A percentile compares a stretch with the other conserved stretches of the same genome.
phyloP scores from a whole-genome alignment of 2,113 vertebrate genomes.

The Ptilorrhoa leucosticta region DNA sequence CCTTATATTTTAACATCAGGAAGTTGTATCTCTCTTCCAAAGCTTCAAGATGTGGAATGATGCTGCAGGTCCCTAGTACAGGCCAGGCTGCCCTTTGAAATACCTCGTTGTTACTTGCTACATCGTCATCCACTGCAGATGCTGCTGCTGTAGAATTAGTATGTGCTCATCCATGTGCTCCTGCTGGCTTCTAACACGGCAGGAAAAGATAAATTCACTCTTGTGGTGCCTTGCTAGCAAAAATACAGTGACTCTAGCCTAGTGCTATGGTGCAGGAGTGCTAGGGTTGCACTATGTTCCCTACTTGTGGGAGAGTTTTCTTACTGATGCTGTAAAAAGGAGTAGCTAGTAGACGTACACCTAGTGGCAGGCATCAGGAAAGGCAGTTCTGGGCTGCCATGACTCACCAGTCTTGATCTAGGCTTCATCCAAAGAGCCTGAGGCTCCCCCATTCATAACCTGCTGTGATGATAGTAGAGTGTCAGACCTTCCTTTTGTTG shows the following conservation, averaged over 20 bases:
- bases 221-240: not conserved
- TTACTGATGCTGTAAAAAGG: not conserved
- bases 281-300: not conserved
- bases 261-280: not conserved
- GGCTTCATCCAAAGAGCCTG: not conserved
- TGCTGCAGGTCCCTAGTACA: not conserved
- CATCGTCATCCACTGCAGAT: rapidly evolving
- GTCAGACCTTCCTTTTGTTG: not conserved
- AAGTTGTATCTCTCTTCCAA: not conserved
- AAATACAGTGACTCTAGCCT: not conserved
- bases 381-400: rapidly evolving
- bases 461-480: not conserved
- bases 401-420: not conserved
- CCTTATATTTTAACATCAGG: not conserved
- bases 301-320: not conserved
- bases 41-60: not conserved
- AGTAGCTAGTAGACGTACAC: not conserved
- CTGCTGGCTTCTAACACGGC: not conserved
- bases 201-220: not conserved
- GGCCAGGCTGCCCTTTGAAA: not conserved
- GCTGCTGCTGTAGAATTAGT: not conserved
- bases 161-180: not conserved
- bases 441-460: not conserved
- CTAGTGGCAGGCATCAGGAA: not conserved
- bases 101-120: not conserved